Conservation (phyloP, 92 coral and sea anemone species). For the Parazoanthus swiftii region DNA sequence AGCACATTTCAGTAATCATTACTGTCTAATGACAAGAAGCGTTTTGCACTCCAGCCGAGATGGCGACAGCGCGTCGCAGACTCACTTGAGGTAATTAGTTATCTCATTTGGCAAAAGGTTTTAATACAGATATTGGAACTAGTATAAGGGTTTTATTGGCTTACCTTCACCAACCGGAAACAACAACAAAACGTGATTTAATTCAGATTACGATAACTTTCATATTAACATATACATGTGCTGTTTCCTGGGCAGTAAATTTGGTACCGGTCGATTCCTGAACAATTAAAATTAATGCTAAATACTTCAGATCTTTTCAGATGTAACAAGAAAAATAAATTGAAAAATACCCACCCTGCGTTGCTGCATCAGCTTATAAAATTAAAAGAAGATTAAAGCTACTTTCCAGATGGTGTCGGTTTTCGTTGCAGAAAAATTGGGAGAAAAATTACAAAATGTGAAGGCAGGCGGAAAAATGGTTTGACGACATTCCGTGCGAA, state of each 20-base stretch:
- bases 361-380: neutral
- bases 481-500: no score
- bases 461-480: no score
- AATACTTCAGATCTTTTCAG: neutral
- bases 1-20: neutral
- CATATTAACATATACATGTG: neutral
- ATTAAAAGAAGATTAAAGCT: no score
- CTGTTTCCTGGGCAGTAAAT: neutral
- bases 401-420: no score
- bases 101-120: neutral
- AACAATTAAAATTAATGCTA: neutral
- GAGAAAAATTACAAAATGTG: no score
- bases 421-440: no score
- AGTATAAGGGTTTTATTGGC: neutral
- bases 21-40: neutral
- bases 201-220: neutral
- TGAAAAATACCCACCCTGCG: neutral
- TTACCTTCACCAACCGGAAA: neutral
- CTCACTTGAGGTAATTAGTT: neutral
- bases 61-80: neutral
- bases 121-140: neutral
- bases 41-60: neutral
- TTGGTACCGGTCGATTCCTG: neutral
- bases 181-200: neutral
- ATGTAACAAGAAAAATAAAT: neutral